Evolutionary conservation across 2,113 vertebrate species (phyloP).

Genomic region (Pseudorectes ferrugineus): DNA sequence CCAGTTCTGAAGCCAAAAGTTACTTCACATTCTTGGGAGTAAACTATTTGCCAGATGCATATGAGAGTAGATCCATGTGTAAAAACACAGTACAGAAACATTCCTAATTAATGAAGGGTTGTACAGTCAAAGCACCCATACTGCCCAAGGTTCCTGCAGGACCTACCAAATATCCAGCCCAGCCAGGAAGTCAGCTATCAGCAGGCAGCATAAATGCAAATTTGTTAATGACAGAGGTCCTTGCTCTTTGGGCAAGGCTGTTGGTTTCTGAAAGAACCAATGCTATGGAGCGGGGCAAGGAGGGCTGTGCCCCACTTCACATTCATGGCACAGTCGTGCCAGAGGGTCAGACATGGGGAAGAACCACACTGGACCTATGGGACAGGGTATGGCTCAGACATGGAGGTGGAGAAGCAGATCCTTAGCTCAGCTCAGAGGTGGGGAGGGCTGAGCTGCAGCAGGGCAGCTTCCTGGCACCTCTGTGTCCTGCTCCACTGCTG

Average conservation of each 20-base stretch:
- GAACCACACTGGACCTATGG: neutral
- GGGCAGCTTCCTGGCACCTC: neutral
- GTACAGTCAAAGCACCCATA: constrained; percentile 24
- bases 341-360: neutral
- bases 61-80: constrained; percentile 57
- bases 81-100: constrained; percentile 36
- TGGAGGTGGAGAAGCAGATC: neutral
- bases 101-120: constrained; percentile 14
- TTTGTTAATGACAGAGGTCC: neutral
- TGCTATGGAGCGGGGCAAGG: rapidly evolving
- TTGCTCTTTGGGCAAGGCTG: neutral
- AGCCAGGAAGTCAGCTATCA: neutral
- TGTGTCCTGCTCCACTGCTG: neutral
- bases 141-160: constrained; percentile 53
- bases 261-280: neutral
- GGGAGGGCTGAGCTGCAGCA: neutral
- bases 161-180: neutral
- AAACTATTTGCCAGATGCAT: constrained; percentile 71
- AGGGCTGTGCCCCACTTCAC: neutral
- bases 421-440: neutral
- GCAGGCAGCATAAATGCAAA: neutral
- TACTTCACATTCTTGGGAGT: constrained; percentile 72
- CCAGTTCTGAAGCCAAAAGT: constrained; percentile 62
- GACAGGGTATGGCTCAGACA: neutral
- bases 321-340: neutral